These are phyloP conservation scores for Oscheius sp. DNA, from an alignment of 2,888 invertebrate genomes.

Conservation along the genomic window DNA sequence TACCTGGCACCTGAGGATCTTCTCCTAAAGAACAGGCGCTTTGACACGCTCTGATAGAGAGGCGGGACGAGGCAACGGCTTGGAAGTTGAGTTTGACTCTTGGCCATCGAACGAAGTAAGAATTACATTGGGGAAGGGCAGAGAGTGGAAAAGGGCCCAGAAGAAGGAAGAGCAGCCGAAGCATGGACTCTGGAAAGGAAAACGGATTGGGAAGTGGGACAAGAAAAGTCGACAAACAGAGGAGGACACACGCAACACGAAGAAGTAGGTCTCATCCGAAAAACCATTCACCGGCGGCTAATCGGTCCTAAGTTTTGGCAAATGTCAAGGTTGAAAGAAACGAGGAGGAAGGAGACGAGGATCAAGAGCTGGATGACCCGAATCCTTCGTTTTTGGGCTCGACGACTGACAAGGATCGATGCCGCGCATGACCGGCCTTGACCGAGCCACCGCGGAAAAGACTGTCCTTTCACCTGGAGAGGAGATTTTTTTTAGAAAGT, in stretches of 20 bases:
- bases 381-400: constrained; percentile 1
- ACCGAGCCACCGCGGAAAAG: constrained; percentile 22
- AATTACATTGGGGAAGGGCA: constrained; percentile 42
- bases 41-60: constrained; percentile 59
- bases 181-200: not conserved
- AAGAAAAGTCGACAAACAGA: not conserved
- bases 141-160: not conserved
- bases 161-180: constrained; percentile 1
- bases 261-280: constrained; percentile 23
- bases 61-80: constrained; percentile 58
- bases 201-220: constrained; percentile 13
- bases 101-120: constrained; percentile 69
- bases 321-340: constrained; percentile 19
- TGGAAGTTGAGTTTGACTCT: constrained; percentile 65
- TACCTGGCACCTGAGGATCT: constrained; percentile 57
- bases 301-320: constrained; percentile 1
- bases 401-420: constrained; percentile 22
- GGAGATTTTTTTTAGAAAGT: not conserved
- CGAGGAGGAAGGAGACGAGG: constrained; percentile 1
- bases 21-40: constrained; percentile 64
- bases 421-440: constrained; percentile 18
- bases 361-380: not conserved
- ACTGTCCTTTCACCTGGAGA: constrained; percentile 24
- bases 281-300: constrained; percentile 19
- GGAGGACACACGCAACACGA: constrained; percentile 10